phyloP scores from a whole-genome alignment of 2,113 vertebrate species.

The cattle (Bos taurus) region ARS-UCD2.0 NC_037334.1:29241501-29242000 shows the following conservation, averaged over 20 bases:
- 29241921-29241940: background rate
- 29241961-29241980: rapidly evolving
- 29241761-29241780: no score
- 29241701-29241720: background rate
- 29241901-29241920: background rate
- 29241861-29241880: background rate
- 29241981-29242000: background rate
- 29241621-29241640: background rate
- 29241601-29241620: background rate
- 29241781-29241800: background rate
- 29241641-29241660: background rate
- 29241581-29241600: background rate
- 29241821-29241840: background rate
- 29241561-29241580: background rate
- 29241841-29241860: background rate
- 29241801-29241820: background rate
- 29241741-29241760: background rate
- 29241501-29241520: background rate
- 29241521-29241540: background rate
- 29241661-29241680: background rate
- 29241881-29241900: background rate
- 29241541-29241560: background rate
- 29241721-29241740: background rate
- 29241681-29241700: background rate
- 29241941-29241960: background rate